phyloP scores from a whole-genome alignment of 1,140 invertebrate genomes.

The Paralvinella palmiformis region DNA sequence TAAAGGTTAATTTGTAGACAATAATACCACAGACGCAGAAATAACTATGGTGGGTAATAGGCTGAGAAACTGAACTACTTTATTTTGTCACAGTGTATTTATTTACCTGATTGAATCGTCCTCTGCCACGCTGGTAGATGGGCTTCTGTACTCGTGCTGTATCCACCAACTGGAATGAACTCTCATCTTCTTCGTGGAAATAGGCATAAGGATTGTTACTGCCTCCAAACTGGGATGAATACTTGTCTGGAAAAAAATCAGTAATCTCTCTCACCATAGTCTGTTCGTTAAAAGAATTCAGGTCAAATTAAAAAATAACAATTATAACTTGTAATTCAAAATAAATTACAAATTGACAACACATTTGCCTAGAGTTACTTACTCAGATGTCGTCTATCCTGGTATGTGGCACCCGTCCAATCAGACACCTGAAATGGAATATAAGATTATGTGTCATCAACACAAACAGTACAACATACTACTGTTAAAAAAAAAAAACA shows the following conservation, averaged over 20 bases:
- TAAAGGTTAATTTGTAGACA: no score
- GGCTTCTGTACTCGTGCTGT: slow-evolving; percentile 64
- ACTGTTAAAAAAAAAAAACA: background rate
- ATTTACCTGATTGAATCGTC: slow-evolving; percentile 46
- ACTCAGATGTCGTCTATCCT: slow-evolving; percentile 93
- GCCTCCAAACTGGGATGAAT: slow-evolving; percentile 85
- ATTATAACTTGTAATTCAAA: background rate
- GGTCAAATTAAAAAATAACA: background rate
- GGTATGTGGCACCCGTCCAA: slow-evolving; percentile 91
- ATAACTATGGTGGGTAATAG: no score
- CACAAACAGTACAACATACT: background rate
- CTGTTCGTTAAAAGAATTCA: background rate
- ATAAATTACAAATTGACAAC: background rate
- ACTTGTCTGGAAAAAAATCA: slow-evolving; percentile 69
- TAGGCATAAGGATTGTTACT: slow-evolving; percentile 92
- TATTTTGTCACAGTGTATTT: no score
- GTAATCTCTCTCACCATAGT: slow-evolving; percentile 5
- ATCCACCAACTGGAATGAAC: slow-evolving; percentile 95
- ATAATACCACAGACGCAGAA: no score
- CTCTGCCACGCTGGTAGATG: slow-evolving; percentile 41
- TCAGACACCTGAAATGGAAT: slow-evolving; percentile 73
- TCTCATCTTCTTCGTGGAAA: slow-evolving; percentile 97
- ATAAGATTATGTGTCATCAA: background rate
- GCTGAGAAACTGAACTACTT: no score
- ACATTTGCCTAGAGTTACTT: slow-evolving; percentile 51